Evolutionary conservation across 2,888 invertebrate genomes (phyloP).

Genomic region (Netelia inedita): DNA sequence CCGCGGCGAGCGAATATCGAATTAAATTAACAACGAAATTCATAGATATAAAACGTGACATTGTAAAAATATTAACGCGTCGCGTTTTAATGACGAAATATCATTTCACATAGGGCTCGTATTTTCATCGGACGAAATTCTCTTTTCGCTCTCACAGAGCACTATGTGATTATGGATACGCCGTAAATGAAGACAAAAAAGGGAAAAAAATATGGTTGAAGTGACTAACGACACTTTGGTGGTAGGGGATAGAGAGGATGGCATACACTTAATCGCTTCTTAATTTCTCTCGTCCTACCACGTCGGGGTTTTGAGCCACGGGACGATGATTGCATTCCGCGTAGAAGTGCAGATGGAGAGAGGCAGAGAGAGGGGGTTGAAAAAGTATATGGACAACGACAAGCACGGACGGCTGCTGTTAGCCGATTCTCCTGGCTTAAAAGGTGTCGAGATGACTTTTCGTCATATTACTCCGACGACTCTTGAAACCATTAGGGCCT

Average conservation of each 20-base stretch:
- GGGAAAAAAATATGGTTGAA: slow-evolving; percentile 57
- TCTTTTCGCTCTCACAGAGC: background rate
- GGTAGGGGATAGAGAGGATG: slow-evolving; percentile 24
- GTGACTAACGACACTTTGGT: slow-evolving; percentile 54
- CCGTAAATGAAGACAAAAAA: background rate
- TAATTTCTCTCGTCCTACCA: slow-evolving; percentile 34
- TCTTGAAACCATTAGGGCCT: slow-evolving; percentile 78
- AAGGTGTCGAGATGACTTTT: slow-evolving; percentile 82
- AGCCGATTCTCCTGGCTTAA: slow-evolving; percentile 75
- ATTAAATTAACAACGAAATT: background rate
- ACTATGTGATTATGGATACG: background rate
- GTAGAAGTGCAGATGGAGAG: slow-evolving; percentile 30
- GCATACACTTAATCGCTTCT: slow-evolving; percentile 72
- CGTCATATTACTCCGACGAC: slow-evolving; percentile 77
- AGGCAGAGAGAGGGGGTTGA: slow-evolving; percentile 47
- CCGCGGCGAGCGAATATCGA: too few species aligned
- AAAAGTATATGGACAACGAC: slow-evolving; percentile 46
- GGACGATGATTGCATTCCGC: slow-evolving; percentile 58
- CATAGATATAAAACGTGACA: too few species aligned
- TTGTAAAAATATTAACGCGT: too few species aligned
- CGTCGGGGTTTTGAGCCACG: slow-evolving; percentile 1
- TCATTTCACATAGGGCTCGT: background rate
- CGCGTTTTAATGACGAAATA: background rate
- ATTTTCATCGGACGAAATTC: background rate
- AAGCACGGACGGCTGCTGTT: slow-evolving; percentile 28